phyloP scores from a whole-genome alignment of 2,113 vertebrate genomes.

The Catagonus wagneri region DNA sequence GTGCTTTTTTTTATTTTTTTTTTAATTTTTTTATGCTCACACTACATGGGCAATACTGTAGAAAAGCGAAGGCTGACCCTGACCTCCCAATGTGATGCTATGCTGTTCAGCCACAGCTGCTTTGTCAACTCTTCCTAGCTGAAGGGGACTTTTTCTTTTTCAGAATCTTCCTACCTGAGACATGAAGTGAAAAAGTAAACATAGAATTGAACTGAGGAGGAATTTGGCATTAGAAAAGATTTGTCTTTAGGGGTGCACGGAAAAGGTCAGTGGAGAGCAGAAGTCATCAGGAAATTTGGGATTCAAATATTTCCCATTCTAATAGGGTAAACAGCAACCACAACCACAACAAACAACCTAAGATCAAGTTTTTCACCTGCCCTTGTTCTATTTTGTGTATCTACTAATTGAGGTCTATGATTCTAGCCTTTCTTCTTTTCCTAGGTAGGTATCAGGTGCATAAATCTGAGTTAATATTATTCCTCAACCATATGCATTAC shows the following conservation, averaged over 20 bases:
- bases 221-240: neutral
- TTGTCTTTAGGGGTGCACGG: neutral
- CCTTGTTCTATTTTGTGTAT: neutral
- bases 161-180: neutral
- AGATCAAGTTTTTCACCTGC: neutral
- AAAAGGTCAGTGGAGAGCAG: neutral
- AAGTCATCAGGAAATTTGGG: neutral
- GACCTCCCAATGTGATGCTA: neutral
- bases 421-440: neutral
- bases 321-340: neutral
- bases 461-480: neutral
- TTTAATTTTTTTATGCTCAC: neutral
- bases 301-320: neutral
- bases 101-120: neutral
- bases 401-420: neutral
- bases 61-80: neutral
- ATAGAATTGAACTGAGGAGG: neutral
- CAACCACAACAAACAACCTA: neutral
- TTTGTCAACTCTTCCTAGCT: neutral
- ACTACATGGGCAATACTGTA: neutral
- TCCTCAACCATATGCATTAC: neutral
- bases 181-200: neutral
- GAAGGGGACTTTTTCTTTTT: neutral
- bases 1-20: neutral
- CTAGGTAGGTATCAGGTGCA: neutral